Evolutionary conservation across 2,113 vertebrate species (phyloP).

Genomic region (Elachura formosa): DNA sequence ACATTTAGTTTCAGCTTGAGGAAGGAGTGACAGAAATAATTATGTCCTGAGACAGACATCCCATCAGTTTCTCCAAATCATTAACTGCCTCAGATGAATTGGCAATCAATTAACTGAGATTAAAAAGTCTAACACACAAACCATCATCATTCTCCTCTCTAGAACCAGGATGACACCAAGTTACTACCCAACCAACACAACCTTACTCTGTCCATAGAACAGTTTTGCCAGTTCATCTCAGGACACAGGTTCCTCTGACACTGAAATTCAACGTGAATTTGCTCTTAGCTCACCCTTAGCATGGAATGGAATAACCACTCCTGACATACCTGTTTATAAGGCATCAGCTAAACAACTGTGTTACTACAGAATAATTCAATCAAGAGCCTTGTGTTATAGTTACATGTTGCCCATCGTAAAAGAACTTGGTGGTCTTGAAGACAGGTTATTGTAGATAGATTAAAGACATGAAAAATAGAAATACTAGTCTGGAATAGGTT

Average conservation of each 20-base stretch:
- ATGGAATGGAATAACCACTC: background rate
- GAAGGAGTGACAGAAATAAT: background rate
- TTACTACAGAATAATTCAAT: background rate
- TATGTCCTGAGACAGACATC: background rate
- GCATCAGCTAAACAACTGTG: background rate
- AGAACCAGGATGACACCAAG: background rate
- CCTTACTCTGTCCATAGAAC: background rate
- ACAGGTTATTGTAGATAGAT: background rate
- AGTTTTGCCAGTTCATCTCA: background rate
- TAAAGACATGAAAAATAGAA: background rate
- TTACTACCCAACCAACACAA: background rate
- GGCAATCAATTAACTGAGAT: slow-evolving; percentile 2
- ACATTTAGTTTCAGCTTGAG: background rate
- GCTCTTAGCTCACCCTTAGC: background rate
- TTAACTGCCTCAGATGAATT: background rate
- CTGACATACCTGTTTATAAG: background rate
- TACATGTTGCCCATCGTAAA: background rate
- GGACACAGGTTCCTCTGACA: background rate
- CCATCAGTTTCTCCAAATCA: background rate
- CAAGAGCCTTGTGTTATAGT: background rate
- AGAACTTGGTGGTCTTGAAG: background rate
- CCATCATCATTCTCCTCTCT: background rate
- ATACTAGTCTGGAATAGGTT: background rate
- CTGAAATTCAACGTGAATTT: background rate
- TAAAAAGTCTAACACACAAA: background rate